Evolutionary conservation across 1,140 invertebrate genomes (phyloP).

Genomic region (Babylonia areolata): DNA sequence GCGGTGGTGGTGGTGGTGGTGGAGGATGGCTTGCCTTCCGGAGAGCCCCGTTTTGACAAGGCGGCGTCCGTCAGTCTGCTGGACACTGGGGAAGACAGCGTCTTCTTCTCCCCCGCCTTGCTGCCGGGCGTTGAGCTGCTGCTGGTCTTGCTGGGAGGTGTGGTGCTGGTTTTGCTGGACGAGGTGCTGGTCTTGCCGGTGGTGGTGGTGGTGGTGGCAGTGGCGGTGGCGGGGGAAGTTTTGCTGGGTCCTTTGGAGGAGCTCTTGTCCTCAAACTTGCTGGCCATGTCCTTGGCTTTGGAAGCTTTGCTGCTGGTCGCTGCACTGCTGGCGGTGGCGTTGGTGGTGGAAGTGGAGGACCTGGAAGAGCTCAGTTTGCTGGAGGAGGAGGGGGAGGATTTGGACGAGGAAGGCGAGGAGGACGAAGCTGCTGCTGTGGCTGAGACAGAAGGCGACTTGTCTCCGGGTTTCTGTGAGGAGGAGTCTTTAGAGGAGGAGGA

Average conservation of each 20-base stretch:
- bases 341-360: neutral
- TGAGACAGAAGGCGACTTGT: neutral
- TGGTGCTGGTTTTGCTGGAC: neutral
- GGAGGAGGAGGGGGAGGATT: constrained; percentile 7
- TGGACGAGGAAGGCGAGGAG: neutral
- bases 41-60: neutral
- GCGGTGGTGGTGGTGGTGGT: neutral
- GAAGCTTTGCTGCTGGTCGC: neutral
- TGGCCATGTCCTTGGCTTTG: constrained; percentile 14
- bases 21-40: neutral
- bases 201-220: neutral
- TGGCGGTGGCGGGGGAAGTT: neutral
- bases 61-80: neutral
- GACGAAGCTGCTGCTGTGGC: too few species aligned
- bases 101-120: neutral
- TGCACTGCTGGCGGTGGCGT: neutral
- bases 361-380: neutral
- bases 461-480: neutral
- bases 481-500: too few species aligned
- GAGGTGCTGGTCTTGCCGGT: neutral
- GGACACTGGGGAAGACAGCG: too few species aligned
- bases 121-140: neutral
- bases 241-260: constrained; percentile 6
- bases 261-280: constrained; percentile 20
- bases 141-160: neutral